Evolutionary conservation across 2,797 vertebrate genomes (phyloP).

Genomic region (Ciconia nigra): DNA sequence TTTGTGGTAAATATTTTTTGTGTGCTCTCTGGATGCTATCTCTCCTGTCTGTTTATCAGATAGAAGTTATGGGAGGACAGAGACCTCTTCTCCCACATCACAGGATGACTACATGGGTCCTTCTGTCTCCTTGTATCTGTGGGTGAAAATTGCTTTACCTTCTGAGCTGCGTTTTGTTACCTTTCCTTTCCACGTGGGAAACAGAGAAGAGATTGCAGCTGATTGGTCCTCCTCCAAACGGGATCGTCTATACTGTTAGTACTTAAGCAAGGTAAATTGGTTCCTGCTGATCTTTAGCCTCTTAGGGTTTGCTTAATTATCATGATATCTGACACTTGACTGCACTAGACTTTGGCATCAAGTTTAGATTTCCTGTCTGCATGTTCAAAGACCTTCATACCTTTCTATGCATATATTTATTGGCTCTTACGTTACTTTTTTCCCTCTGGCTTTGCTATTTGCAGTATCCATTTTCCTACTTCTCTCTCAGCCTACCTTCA

Average conservation of each 20-base stretch:
- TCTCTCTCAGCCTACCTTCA: background rate
- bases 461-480: background rate
- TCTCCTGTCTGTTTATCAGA: background rate
- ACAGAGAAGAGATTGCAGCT: background rate
- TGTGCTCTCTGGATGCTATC: background rate
- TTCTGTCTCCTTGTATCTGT: background rate
- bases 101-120: background rate
- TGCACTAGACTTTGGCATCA: background rate
- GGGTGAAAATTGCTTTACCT: background rate
- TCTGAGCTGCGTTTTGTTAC: background rate
- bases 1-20: background rate
- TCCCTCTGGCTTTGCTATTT: background rate
- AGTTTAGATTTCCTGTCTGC: background rate
- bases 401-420: background rate
- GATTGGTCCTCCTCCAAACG: background rate
- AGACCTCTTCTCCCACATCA: background rate
- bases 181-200: background rate
- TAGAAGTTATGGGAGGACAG: background rate
- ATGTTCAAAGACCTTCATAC: background rate
- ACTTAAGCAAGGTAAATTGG: background rate
- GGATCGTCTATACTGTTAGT: background rate
- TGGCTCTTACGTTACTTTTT: background rate
- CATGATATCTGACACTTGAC: background rate
- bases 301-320: background rate
- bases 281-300: background rate